Percentiles rank a stretch among this genome's conserved stretches.
Evolutionary conservation across 1,140 invertebrate species (phyloP).

Genomic region (Pseudomyrmex gracilis): DNA sequence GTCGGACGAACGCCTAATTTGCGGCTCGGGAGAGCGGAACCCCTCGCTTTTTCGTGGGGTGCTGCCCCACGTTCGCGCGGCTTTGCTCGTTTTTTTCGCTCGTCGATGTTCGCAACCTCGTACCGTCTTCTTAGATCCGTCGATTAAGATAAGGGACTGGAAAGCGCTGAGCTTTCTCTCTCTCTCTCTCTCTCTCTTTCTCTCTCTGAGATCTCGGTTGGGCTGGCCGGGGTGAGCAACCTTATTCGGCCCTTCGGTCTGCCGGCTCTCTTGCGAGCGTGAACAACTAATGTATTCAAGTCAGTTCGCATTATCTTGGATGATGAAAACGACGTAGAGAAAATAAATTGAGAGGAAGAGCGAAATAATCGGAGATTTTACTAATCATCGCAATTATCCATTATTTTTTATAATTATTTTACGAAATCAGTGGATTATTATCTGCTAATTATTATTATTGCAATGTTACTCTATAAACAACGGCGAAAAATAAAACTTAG

Average conservation of each 20-base stretch:
- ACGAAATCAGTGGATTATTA: background rate
- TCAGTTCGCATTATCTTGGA: conserved; percentile 6
- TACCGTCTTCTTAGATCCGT: conserved; percentile 67
- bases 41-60: conserved; percentile 6
- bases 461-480: too few relatives aligned
- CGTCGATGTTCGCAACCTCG: conserved; percentile 4
- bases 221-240: conserved; percentile 65
- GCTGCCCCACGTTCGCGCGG: conserved; percentile 20
- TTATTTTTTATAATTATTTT: background rate
- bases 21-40: conserved; percentile 50
- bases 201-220: conserved; percentile 25
- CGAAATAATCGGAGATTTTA: background rate
- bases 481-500: background rate
- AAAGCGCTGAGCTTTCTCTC: conserved; percentile 56
- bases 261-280: background rate
- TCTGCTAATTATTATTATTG: conserved; percentile 4
- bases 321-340: conserved; percentile 14
- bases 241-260: conserved; percentile 68
- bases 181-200: conserved; percentile 48
- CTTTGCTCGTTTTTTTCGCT: conserved; percentile 38
- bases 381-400: background rate
- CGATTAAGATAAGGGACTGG: conserved; percentile 68
- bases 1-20: conserved; percentile 62
- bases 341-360: background rate
- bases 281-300: conserved; percentile 26